Percentiles rank a stretch among this genome's conserved stretches.
Conservation (phyloP, 2,113 vertebrate genomes). For the Coreoperca whiteheadi region DNA sequence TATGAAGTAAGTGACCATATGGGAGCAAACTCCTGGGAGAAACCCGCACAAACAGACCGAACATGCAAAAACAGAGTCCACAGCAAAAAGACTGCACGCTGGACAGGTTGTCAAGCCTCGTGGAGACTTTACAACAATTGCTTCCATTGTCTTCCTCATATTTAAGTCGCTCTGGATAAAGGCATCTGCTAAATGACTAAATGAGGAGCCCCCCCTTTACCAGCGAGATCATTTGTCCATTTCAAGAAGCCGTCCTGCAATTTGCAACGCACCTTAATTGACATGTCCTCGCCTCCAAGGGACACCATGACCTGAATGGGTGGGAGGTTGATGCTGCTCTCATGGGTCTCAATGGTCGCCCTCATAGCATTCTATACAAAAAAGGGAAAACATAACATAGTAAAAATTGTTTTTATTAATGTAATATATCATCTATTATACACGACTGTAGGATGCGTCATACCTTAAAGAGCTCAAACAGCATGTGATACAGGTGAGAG, state of each 20-base stretch:
- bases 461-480: slow-evolving; percentile 98
- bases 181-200: no score
- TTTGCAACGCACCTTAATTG: slow-evolving; percentile 88
- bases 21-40: neutral
- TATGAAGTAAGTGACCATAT: neutral
- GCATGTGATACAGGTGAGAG: slow-evolving; percentile 97
- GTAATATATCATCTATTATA: no score
- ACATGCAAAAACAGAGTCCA: neutral
- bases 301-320: slow-evolving; percentile 90
- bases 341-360: slow-evolving; percentile 92
- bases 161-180: no score
- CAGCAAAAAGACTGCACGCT: neutral
- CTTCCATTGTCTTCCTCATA: no score
- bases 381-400: neutral
- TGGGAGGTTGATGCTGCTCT: slow-evolving; percentile 85
- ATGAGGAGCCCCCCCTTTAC: neutral
- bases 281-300: slow-evolving; percentile 93
- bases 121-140: neutral
- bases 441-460: neutral
- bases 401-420: no score
- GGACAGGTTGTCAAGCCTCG: neutral
- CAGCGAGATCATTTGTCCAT: neutral
- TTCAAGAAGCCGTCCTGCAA: neutral
- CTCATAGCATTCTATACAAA: slow-evolving; percentile 97
- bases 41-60: neutral